phyloP scores from a whole-genome alignment of 1,140 invertebrate genomes.

The Ceratina japonica region DNA sequence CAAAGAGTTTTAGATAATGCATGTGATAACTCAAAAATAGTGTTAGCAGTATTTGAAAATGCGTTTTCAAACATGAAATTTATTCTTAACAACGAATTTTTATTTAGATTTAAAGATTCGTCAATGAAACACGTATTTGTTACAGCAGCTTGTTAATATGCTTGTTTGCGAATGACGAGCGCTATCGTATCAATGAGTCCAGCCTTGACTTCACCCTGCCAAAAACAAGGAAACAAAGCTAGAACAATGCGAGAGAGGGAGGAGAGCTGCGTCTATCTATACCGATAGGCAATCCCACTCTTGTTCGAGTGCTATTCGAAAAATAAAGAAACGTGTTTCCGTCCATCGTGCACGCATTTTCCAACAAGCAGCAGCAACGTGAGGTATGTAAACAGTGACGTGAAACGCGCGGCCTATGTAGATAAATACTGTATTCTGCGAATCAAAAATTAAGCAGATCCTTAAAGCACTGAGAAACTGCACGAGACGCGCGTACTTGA shows the following conservation, averaged over 20 bases:
- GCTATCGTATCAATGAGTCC: background rate
- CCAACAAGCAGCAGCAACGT: constrained; percentile 22
- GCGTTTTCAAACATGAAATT: too few species aligned
- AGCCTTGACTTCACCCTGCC: too few species aligned
- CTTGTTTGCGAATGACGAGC: background rate
- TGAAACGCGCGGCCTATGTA: constrained; percentile 38
- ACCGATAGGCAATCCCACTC: background rate
- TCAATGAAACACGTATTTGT: background rate
- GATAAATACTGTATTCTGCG: background rate
- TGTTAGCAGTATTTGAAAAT: too few species aligned
- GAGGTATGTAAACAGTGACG: constrained; percentile 13
- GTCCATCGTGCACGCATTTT: constrained; percentile 20
- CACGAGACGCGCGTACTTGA: constrained; percentile 27
- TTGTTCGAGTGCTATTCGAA: background rate
- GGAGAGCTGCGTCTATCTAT: constrained; percentile 11
- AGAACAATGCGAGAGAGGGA: background rate
- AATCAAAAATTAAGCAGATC: constrained; percentile 23
- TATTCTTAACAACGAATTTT: too few species aligned
- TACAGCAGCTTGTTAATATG: background rate
- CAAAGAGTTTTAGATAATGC: too few species aligned
- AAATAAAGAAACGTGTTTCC: background rate
- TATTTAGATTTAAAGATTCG: background rate
- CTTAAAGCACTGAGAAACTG: constrained; percentile 36
- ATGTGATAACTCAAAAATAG: too few species aligned
- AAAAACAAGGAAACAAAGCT: background rate